Conservation (phyloP, 2,113 vertebrate genomes). For the Oxygymnocypris stewartii region DNA sequence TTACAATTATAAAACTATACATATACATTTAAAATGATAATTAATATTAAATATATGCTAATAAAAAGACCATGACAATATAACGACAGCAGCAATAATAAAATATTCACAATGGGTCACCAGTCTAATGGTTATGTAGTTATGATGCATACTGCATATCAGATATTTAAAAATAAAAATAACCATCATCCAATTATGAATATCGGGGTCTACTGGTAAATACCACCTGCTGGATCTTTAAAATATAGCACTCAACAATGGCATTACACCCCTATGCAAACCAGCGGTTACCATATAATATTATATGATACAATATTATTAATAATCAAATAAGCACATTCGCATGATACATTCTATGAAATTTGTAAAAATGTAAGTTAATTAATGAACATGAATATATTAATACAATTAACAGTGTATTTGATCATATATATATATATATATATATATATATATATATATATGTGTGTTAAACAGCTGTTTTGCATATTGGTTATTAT, state of each 20-base stretch:
- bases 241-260: not conserved
- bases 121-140: not conserved
- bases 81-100: not conserved
- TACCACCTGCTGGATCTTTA: not conserved
- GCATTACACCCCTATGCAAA: not conserved
- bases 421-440: not conserved
- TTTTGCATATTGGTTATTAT: constrained; percentile 8
- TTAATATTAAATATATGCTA: not conserved
- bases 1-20: not conserved
- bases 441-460: too few species aligned
- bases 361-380: too few species aligned
- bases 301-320: too few species aligned
- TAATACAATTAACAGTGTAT: not conserved
- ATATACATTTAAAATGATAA: not conserved
- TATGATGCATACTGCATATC: not conserved
- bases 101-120: not conserved
- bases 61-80: not conserved
- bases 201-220: not conserved
- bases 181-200: not conserved
- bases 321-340: not conserved
- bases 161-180: not conserved
- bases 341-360: not conserved
- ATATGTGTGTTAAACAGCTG: not conserved
- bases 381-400: too few species aligned
- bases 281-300: not conserved